Conservation (phyloP, 2,888 invertebrate species). For the Lasioglossum calceatum region DNA sequence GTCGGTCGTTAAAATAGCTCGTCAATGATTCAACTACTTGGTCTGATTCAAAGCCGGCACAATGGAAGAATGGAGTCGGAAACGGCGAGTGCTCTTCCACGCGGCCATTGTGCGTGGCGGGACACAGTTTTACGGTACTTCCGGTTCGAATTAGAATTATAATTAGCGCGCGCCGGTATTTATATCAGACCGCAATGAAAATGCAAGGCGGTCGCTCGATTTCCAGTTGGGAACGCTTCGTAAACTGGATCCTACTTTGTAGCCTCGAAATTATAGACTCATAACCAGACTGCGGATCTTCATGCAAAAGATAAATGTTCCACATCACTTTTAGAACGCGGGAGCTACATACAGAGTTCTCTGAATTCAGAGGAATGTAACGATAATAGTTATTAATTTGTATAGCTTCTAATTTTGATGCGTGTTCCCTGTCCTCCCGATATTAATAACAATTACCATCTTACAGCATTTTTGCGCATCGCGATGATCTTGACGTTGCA, state of each 20-base stretch:
- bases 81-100: slow-evolving; percentile 21
- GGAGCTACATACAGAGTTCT: not conserved
- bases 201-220: slow-evolving; percentile 1
- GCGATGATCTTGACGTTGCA: not conserved
- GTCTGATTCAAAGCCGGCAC: not conserved
- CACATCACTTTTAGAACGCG: not conserved
- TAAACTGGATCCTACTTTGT: not conserved
- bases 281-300: not conserved
- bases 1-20: slow-evolving; percentile 5
- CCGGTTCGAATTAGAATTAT: slow-evolving; percentile 9
- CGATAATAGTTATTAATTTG: not conserved
- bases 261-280: slow-evolving; percentile 10
- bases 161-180: slow-evolving; percentile 8
- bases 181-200: slow-evolving; percentile 8
- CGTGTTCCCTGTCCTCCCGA: too few species aligned
- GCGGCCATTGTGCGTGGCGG: slow-evolving; percentile 10
- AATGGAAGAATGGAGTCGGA: slow-evolving; percentile 35
- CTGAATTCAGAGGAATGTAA: not conserved
- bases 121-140: slow-evolving; percentile 9
- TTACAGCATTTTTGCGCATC: not conserved
- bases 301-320: not conserved
- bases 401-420: too few species aligned
- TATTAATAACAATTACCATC: not conserved
- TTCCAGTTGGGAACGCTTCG: not conserved
- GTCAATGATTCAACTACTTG: not conserved